Base-by-base conservation (phyloP, 2,888 invertebrate genomes). In the Eristalis intricaria region DNA sequence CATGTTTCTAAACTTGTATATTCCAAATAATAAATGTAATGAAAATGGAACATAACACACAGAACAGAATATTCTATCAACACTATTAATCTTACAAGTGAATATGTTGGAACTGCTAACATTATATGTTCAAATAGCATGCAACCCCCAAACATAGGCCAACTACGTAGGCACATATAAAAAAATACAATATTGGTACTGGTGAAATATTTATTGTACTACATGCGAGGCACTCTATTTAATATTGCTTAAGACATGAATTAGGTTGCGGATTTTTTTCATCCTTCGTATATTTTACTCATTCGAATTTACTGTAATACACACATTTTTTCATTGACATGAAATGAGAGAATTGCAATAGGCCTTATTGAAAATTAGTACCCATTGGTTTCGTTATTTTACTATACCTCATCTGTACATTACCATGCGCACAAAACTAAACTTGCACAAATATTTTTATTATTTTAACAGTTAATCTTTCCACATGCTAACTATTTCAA, bases 401-500 rank as follows among this genome's bases (percentile, higher is more conserved):
- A n/a, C 50, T 8, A 50, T 50, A 50, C 19, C 50, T 19, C 19
- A 50, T 19, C n/a, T 19, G n/a, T 22, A 50, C 19, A 19, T 19
- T 50, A 50, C 8, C 50, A 50, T 19, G 50, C 19, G 50, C 19
- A 50, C 50, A 50, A 50, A 50, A 50, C 19, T 8, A 50, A 50
- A n/a, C 19, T 50, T n/a, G 50, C 38, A 50, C 2, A n/a, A 19
- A 50, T 50, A 1, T 50, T 19, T 50, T 50, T 15, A 50, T 19
- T n/a, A 29, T 68, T 29, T 68, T 61, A 38, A 22, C 35, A 35
- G 26, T 35, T 58, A 22, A 74, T 56, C 23, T 64, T 40, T 58
- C 13, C 56, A 64, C 23, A 75, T 65, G 61, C 23, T 50, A 68
- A 69, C 77, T 63, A 77, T 68, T 66, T 73, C 11, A 26, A 70